A percentile compares a stretch with the other conserved stretches of the same genome.
These are phyloP conservation scores for Cosmorhoe ocellata DNA, from an alignment of 2,888 invertebrate species.

Conservation along the genomic window DNA sequence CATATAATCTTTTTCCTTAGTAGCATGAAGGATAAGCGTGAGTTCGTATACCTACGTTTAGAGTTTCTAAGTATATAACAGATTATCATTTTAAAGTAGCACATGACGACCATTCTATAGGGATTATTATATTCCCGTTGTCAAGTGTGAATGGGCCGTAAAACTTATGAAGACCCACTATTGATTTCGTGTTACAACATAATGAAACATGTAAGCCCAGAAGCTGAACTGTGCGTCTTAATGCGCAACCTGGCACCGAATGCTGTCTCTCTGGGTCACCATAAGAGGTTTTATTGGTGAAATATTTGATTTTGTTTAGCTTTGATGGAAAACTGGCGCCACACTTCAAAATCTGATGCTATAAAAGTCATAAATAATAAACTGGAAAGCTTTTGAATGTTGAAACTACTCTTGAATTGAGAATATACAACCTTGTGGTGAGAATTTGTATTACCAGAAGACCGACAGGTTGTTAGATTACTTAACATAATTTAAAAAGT, in stretches of 20 bases:
- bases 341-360: conserved; percentile 16
- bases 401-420: conserved; percentile 1
- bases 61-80: too few relatives aligned
- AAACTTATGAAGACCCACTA: conserved; percentile 23
- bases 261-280: conserved; percentile 18
- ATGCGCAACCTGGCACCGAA: conserved; percentile 26
- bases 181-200: conserved; percentile 47
- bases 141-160: conserved; percentile 23
- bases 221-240: conserved; percentile 35
- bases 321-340: conserved; percentile 33
- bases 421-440: too few relatives aligned
- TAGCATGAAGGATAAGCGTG: too few relatives aligned
- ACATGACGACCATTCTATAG: too few relatives aligned
- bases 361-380: conserved; percentile 18
- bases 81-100: too few relatives aligned
- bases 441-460: too few relatives aligned
- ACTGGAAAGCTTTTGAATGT: conserved; percentile 14
- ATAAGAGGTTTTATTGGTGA: conserved; percentile 24
- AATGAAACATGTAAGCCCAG: conserved; percentile 42
- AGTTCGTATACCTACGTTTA: too few relatives aligned
- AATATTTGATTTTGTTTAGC: conserved; percentile 28
- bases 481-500: too few relatives aligned
- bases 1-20: too few relatives aligned
- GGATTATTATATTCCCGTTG: not conserved
- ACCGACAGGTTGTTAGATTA: too few relatives aligned